phyloP scores from a whole-genome alignment of 2,888 invertebrate species.

The Spicauda simplicius region DNA sequence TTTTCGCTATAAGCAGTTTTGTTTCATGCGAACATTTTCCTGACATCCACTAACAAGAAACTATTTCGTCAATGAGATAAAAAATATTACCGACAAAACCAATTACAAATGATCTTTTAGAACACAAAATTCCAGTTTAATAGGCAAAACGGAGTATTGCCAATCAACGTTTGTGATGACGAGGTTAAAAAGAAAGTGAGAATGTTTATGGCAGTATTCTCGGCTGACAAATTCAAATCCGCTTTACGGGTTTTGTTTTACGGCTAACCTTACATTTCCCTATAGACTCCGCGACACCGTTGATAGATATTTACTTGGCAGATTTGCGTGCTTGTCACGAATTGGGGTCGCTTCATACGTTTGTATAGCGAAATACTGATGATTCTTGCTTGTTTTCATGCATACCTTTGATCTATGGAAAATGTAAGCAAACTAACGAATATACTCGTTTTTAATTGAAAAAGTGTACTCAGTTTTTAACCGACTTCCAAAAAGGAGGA shows the following conservation, averaged over 20 bases:
- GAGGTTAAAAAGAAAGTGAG: conserved; percentile 28
- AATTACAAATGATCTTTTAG: neutral
- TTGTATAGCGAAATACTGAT: neutral
- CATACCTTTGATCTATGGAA: neutral
- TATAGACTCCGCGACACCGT: conserved; percentile 47
- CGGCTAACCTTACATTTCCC: conserved; percentile 44
- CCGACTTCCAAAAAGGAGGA: no score
- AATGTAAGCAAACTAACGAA: neutral
- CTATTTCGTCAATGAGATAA: no score
- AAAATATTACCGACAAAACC: neutral
- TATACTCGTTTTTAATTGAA: neutral
- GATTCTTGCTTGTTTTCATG: neutral
- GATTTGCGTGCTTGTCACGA: conserved; percentile 15
- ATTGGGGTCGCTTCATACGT: neutral
- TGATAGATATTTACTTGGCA: conserved; percentile 56
- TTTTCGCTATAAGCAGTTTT: no score
- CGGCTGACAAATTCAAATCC: conserved; percentile 33
- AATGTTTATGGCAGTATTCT: conserved; percentile 32
- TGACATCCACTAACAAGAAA: no score
- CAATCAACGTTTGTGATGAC: conserved; percentile 28
- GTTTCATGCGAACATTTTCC: no score
- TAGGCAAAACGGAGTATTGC: conserved; percentile 12
- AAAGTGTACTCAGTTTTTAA: no score
- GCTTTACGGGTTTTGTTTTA: conserved; percentile 32
- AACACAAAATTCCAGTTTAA: neutral